These are phyloP conservation scores for Myrmecobius fasciatus DNA, from an alignment of 2,113 vertebrate genomes.

Conservation along the genomic window DNA sequence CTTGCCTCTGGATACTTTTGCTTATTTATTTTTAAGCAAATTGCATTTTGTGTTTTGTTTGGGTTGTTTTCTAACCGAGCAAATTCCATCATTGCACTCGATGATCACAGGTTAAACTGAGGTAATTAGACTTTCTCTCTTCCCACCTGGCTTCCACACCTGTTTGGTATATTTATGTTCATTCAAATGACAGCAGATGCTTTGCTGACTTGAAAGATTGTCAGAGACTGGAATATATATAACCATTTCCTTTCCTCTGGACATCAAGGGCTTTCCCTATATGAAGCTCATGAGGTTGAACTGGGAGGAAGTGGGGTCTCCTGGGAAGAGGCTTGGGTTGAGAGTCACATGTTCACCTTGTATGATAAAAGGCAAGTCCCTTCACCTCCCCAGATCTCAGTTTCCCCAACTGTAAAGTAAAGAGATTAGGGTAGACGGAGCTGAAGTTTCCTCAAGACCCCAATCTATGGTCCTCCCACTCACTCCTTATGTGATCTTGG, in stretches of 20 bases:
- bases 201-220: slow-evolving; percentile 52
- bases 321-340: background rate
- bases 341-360: background rate
- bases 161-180: background rate
- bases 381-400: background rate
- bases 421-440: background rate
- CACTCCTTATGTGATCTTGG: background rate
- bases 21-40: background rate
- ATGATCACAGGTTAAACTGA: background rate
- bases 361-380: background rate
- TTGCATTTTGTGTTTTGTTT: background rate
- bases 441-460: background rate
- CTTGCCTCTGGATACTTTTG: background rate
- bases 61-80: background rate
- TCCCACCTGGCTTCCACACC: background rate
- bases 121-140: background rate
- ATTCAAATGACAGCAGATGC: slow-evolving; percentile 2
- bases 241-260: slow-evolving; percentile 60
- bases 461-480: background rate
- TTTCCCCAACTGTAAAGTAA: background rate
- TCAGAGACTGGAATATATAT: slow-evolving; percentile 59
- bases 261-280: slow-evolving; percentile 59
- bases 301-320: background rate
- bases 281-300: slow-evolving; percentile 65
- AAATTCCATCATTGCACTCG: background rate